Percentiles rank a stretch among this genome's conserved stretches.
Conservation (phyloP, 1,140 invertebrate genomes). For the Agraylea sexmaculata region DNA sequence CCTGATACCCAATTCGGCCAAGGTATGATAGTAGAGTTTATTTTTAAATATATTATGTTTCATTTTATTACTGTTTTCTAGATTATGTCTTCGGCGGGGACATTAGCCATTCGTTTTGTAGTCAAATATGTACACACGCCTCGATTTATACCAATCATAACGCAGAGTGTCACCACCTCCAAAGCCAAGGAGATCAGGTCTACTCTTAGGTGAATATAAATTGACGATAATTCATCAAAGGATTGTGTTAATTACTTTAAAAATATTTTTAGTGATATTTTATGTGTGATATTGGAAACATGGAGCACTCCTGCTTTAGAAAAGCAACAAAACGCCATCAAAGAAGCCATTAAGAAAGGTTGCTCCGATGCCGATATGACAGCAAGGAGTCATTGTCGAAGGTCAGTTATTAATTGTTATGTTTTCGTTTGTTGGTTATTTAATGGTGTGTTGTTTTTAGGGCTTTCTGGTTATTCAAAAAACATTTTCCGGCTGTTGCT, state of each 20-base stretch:
- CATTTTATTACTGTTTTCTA: no score
- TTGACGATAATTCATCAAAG: constrained; percentile 1
- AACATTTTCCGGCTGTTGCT: constrained; percentile 83
- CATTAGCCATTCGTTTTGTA: constrained; percentile 79
- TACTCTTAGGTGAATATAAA: constrained; percentile 31
- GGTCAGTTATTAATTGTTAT: constrained; percentile 9
- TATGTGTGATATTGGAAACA: constrained; percentile 70
- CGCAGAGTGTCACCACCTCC: constrained; percentile 57
- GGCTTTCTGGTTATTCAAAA: constrained; percentile 82
- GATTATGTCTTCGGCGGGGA: constrained; percentile 85
- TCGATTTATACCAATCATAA: constrained; percentile 79
- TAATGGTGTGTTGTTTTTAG: constrained; percentile 44
- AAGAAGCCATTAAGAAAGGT: constrained; percentile 79
- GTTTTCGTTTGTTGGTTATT: neutral
- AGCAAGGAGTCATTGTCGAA: constrained; percentile 60
- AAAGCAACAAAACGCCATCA: constrained; percentile 61
- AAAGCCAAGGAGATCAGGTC: constrained; percentile 88
- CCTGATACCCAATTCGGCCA: constrained; percentile 91
- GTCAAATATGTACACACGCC: constrained; percentile 76
- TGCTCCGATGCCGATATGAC: constrained; percentile 87
- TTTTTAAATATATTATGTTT: no score
- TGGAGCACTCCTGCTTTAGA: constrained; percentile 79
- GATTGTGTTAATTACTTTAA: no score
- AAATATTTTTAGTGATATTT: constrained; percentile 75
- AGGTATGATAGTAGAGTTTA: constrained; percentile 53